Evolutionary conservation across 2,113 vertebrate species (phyloP).

Genomic region (Rynchops niger): DNA sequence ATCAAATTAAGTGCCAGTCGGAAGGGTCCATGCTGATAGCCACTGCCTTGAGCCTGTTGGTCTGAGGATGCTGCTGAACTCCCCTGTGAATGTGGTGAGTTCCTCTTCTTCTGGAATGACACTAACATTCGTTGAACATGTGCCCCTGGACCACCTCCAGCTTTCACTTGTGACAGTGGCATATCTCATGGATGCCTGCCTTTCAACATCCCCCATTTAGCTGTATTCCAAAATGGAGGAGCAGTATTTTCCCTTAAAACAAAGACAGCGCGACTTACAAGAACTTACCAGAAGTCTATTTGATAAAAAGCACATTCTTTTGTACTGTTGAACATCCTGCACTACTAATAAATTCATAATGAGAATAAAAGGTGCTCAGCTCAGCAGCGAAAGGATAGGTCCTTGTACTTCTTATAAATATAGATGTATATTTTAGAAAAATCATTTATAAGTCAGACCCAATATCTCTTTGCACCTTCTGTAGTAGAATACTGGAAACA

Average conservation of each 20-base stretch:
- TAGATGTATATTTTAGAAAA: background rate
- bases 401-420: background rate
- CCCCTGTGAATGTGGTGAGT: background rate
- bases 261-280: background rate
- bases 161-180: background rate
- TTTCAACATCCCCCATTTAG: background rate
- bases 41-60: background rate
- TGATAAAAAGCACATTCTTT: background rate
- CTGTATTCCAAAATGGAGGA: background rate
- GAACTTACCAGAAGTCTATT: background rate
- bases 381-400: background rate
- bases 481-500: background rate
- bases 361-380: background rate
- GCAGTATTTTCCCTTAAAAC: background rate
- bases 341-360: constrained; percentile 2
- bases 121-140: background rate
- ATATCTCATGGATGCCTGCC: background rate
- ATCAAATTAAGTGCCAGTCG: background rate
- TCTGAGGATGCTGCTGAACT: background rate
- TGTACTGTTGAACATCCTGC: background rate
- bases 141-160: background rate
- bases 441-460: background rate
- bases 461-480: background rate
- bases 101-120: background rate
- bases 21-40: background rate